A percentile compares a stretch with the other conserved stretches of the same genome.
Evolutionary conservation across 2,113 vertebrate species (phyloP).

Genomic region (Myiozetetes cayanensis): DNA sequence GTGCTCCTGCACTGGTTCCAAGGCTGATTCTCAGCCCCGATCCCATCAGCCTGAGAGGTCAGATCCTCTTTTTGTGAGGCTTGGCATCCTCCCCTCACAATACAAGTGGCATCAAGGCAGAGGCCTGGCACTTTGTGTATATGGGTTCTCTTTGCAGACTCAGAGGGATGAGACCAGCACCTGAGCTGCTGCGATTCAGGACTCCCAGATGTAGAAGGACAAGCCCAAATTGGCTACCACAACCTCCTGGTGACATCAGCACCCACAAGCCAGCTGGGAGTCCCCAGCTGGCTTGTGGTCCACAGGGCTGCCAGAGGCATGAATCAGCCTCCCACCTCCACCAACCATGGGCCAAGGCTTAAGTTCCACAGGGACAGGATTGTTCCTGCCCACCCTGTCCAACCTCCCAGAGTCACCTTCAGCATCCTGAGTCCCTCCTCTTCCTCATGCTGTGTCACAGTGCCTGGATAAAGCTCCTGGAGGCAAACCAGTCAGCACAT

Average conservation of each 20-base stretch:
- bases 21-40: not conserved
- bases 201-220: not conserved
- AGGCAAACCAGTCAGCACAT: not conserved
- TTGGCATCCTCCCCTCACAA: not conserved
- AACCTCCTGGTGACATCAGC: not conserved
- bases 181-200: rapidly evolving
- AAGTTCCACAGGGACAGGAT: not conserved
- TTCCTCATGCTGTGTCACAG: rapidly evolving
- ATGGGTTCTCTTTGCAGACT: not conserved
- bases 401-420: not conserved
- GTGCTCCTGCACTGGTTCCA: not conserved
- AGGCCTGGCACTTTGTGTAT: not conserved
- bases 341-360: not conserved
- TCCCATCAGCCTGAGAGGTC: not conserved
- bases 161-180: not conserved
- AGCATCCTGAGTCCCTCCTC: not conserved
- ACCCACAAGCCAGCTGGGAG: not conserved
- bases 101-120: not conserved
- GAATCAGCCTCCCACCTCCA: not conserved
- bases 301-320: not conserved
- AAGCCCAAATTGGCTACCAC: not conserved
- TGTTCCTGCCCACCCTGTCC: not conserved
- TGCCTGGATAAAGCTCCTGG: not conserved
- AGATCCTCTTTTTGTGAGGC: not conserved
- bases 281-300: not conserved